A percentile compares a stretch with the other conserved stretches of the same genome.
Evolutionary conservation across 2,113 vertebrate species (phyloP).

Genomic region (Saccopteryx bilineata): DNA sequence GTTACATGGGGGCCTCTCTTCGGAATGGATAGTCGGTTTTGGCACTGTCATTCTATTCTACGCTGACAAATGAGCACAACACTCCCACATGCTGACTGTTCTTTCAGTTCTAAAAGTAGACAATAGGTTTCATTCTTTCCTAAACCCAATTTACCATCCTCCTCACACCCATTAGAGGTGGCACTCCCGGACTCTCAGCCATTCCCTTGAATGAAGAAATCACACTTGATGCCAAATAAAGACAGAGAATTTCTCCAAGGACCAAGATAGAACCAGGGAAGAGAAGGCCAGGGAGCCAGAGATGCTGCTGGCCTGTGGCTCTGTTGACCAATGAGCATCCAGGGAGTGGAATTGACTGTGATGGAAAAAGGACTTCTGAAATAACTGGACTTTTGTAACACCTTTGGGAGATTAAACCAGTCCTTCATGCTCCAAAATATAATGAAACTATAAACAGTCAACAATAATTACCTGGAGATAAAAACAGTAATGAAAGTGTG

Average conservation of each 20-base stretch:
- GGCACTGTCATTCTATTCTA: background rate
- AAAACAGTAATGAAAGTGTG: background rate
- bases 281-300: background rate
- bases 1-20: background rate
- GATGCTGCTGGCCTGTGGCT: background rate
- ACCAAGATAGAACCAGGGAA: background rate
- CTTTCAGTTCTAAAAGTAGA: slow-evolving; percentile 64
- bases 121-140: slow-evolving; percentile 12
- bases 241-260: background rate
- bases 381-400: background rate
- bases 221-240: background rate
- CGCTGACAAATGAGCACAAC: slow-evolving; percentile 14
- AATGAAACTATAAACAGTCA: slow-evolving; percentile 19
- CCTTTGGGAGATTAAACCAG: slow-evolving; percentile 12
- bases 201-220: background rate
- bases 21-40: background rate
- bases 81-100: slow-evolving; percentile 25
- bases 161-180: background rate
- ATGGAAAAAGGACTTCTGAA: background rate
- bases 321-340: background rate
- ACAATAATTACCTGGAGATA: background rate
- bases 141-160: background rate
- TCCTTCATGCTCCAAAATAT: background rate
- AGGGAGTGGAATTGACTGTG: background rate
- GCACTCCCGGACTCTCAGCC: background rate